Conservation (phyloP, 1,140 invertebrate species). For the Drosophila sp. region DNA sequence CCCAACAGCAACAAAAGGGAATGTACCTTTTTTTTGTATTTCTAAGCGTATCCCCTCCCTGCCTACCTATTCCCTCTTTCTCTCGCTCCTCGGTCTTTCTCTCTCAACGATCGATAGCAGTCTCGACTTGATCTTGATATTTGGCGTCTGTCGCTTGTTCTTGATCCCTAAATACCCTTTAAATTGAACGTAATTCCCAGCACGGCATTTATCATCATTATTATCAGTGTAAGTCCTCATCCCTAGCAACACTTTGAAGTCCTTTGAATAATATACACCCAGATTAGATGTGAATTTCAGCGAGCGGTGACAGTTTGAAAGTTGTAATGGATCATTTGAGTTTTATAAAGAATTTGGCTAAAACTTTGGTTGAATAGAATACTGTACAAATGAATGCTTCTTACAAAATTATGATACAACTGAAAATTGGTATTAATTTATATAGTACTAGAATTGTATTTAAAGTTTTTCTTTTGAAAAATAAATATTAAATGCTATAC, state of each 20-base stretch:
- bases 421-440: too few species aligned
- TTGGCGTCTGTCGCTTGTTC: conserved; percentile 36
- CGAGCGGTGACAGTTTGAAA: neutral
- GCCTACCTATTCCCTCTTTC: neutral
- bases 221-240: conserved; percentile 36
- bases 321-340: neutral
- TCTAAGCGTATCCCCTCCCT: conserved; percentile 29
- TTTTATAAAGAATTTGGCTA: neutral
- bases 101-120: conserved; percentile 32
- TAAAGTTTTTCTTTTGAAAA: too few species aligned
- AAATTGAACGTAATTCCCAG: conserved; percentile 64
- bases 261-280: conserved; percentile 28
- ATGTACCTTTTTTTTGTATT: conserved; percentile 51
- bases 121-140: conserved; percentile 34
- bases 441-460: neutral
- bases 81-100: conserved; percentile 1
- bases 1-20: conserved; percentile 60
- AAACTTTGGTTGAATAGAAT: too few species aligned
- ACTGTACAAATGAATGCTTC: too few species aligned
- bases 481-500: too few species aligned
- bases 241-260: neutral
- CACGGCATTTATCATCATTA: conserved; percentile 64
- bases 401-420: too few species aligned
- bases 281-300: conserved; percentile 2
- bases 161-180: conserved; percentile 69